Evolutionary conservation across 2,113 vertebrate genomes (phyloP).

Genomic region (Oxygymnocypris stewartii): DNA sequence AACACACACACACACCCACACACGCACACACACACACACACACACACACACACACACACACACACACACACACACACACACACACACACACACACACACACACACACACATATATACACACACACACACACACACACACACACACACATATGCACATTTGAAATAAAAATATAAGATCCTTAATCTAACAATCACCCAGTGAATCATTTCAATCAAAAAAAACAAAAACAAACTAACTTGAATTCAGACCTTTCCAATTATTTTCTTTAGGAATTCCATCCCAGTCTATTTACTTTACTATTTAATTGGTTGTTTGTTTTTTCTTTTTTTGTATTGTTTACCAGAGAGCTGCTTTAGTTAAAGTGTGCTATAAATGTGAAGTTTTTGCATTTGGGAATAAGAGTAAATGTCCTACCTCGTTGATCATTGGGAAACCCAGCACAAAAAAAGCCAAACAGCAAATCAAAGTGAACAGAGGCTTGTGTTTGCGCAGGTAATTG

Average conservation of each 20-base stretch:
- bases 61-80: slow-evolving; percentile 16
- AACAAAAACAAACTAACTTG: neutral
- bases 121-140: neutral
- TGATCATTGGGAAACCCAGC: slow-evolving; percentile 98
- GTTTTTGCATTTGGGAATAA: neutral
- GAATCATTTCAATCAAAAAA: neutral
- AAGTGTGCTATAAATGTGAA: neutral
- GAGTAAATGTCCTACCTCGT: slow-evolving; percentile 79
- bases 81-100: neutral
- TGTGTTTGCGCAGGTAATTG: slow-evolving; percentile 92
- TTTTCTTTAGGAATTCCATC: neutral
- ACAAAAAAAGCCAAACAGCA: slow-evolving; percentile 91
- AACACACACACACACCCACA: slow-evolving; percentile 27
- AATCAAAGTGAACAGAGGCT: slow-evolving; percentile 87
- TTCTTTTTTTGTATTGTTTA: neutral
- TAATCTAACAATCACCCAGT: slow-evolving; percentile 32
- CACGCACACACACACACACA: too few species aligned
- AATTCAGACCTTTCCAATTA: neutral
- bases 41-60: neutral
- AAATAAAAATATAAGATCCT: slow-evolving; percentile 32
- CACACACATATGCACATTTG: neutral
- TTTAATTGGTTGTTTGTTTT: neutral
- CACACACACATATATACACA: slow-evolving; percentile 16
- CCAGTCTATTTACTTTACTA: neutral
- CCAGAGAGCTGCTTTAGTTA: slow-evolving; percentile 6